Evolutionary conservation across 2,113 vertebrate genomes (phyloP).

Genomic region (Hucho hucho): DNA sequence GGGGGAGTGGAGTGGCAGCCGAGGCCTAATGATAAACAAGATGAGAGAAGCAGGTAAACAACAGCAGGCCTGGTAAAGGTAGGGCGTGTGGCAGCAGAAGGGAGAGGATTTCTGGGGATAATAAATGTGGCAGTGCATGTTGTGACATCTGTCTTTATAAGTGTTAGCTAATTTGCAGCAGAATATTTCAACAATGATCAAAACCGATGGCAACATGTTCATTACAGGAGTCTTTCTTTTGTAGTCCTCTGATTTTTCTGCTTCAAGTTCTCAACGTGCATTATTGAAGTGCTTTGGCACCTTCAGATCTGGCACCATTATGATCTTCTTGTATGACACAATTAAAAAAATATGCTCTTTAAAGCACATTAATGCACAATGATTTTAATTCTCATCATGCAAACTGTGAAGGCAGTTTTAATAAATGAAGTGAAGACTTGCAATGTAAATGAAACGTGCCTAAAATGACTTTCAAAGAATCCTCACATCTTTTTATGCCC

Average conservation of each 20-base stretch:
- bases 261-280: slow-evolving; percentile 50
- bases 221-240: slow-evolving; percentile 24
- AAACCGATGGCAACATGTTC: slow-evolving; percentile 65
- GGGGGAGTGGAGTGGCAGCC: slow-evolving; percentile 43
- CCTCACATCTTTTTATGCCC: background rate
- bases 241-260: slow-evolving; percentile 6
- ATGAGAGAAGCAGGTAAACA: slow-evolving; percentile 71
- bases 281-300: slow-evolving; percentile 40
- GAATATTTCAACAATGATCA: slow-evolving; percentile 77
- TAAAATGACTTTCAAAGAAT: background rate
- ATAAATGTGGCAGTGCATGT: slow-evolving; percentile 75
- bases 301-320: slow-evolving; percentile 4
- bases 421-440: background rate
- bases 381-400: background rate
- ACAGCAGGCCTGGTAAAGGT: slow-evolving; percentile 76
- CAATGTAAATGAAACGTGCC: background rate
- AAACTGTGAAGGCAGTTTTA: background rate
- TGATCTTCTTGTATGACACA: background rate
- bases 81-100: slow-evolving; percentile 63
- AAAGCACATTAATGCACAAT: background rate
- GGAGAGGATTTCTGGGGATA: slow-evolving; percentile 62
- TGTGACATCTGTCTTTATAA: slow-evolving; percentile 81
- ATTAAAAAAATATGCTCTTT: background rate
- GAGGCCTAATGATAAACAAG: slow-evolving; percentile 72
- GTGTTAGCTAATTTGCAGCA: slow-evolving; percentile 78